Conservation (phyloP, 2,888 invertebrate genomes). For the Leptinotarsa peninsularis region DNA sequence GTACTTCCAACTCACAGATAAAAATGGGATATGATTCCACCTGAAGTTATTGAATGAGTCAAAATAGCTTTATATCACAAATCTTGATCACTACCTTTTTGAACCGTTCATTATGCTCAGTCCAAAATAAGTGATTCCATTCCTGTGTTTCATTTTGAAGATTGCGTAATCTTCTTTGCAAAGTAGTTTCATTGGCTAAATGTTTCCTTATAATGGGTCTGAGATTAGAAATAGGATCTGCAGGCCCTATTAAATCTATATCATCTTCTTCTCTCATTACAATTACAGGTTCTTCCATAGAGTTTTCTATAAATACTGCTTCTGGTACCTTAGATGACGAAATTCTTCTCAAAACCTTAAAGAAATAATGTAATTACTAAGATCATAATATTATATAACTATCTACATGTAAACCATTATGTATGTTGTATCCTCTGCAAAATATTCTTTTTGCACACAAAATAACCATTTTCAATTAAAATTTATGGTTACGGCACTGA, state of each 20-base stretch:
- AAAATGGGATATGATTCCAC: too few relatives aligned
- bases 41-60: too few relatives aligned
- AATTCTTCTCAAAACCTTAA: conserved; percentile 41
- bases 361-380: conserved; percentile 6
- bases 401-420: neutral
- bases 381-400: conserved; percentile 29
- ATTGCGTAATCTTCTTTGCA: conserved; percentile 75
- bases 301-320: conserved; percentile 53
- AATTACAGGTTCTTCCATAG: conserved; percentile 58
- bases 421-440: neutral
- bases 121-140: conserved; percentile 91
- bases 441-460: neutral
- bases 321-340: conserved; percentile 34
- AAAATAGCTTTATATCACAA: neutral
- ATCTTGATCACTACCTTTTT: conserved; percentile 70
- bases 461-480: conserved; percentile 4
- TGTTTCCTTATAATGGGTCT: conserved; percentile 77
- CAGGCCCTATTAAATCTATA: conserved; percentile 81
- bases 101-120: conserved; percentile 81
- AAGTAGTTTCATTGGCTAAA: conserved; percentile 73
- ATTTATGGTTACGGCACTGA: too few relatives aligned
- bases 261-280: conserved; percentile 58
- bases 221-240: conserved; percentile 84
- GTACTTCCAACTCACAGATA: too few relatives aligned
- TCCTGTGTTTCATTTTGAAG: conserved; percentile 77